Percentiles rank a stretch among this genome's conserved stretches.
These are phyloP conservation scores for Diachasmimorpha longicaudata DNA, from an alignment of 1,140 invertebrate species.

Conservation along the genomic window DNA sequence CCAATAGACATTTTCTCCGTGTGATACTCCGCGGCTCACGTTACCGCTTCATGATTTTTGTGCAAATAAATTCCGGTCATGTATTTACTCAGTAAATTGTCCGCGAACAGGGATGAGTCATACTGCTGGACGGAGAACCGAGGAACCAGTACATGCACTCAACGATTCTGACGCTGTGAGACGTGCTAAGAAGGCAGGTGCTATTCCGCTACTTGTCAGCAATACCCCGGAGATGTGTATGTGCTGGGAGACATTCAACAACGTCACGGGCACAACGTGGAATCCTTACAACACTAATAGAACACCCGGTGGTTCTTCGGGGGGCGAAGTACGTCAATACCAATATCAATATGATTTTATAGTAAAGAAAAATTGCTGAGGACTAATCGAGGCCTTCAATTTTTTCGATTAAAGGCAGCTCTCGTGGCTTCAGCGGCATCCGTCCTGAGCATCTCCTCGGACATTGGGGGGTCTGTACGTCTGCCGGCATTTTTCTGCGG, in stretches of 20 bases:
- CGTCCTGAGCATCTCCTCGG: constrained; percentile 80
- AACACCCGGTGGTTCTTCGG: constrained; percentile 68
- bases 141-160: constrained; percentile 65
- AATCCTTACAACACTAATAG: constrained; percentile 87
- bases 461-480: constrained; percentile 84
- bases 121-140: constrained; percentile 63
- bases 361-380: no score
- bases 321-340: constrained; percentile 49
- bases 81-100: neutral
- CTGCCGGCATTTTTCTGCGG: constrained; percentile 87
- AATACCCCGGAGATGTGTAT: constrained; percentile 92
- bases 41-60: no score
- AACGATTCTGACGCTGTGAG: constrained; percentile 76
- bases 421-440: constrained; percentile 77
- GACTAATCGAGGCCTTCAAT: no score
- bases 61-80: neutral
- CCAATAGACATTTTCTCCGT: no score
- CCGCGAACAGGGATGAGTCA: constrained; percentile 61
- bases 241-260: constrained; percentile 90
- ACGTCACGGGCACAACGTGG: constrained; percentile 81
- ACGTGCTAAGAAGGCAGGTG: constrained; percentile 76
- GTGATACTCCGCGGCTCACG: no score
- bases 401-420: constrained; percentile 60
- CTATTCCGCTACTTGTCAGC: constrained; percentile 85
- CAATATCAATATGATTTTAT: neutral